Evolutionary conservation across 2,113 vertebrate species (phyloP).

Genomic region (Illadopsis cleaveri): DNA sequence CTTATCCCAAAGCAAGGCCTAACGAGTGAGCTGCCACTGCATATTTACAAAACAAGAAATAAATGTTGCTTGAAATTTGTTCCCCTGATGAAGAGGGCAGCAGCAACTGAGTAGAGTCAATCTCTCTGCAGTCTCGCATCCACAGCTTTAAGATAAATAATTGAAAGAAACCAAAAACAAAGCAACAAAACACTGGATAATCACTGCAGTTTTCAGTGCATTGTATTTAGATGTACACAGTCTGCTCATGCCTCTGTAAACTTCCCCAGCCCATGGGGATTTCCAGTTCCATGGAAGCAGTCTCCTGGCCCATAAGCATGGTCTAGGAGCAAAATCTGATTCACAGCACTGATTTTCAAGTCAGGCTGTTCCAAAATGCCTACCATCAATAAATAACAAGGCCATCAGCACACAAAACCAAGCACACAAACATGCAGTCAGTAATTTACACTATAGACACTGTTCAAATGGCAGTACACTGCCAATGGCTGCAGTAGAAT

Average conservation of each 20-base stretch:
- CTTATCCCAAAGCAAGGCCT: background rate
- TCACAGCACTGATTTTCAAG: background rate
- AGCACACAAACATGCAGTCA: background rate
- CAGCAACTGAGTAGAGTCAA: background rate
- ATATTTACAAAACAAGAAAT: background rate
- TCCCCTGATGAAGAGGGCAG: background rate
- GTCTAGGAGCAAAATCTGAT: background rate
- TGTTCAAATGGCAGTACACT: background rate
- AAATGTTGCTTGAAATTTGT: background rate
- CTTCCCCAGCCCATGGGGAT: background rate
- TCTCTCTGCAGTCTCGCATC: background rate
- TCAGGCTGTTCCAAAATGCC: background rate
- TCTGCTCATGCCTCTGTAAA: background rate
- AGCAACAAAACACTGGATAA: background rate
- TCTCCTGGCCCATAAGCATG: background rate
- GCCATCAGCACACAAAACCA: background rate
- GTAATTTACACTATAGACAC: background rate
- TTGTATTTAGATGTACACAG: background rate
- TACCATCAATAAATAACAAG: background rate
- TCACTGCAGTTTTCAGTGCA: background rate
- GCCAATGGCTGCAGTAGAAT: background rate
- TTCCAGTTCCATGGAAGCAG: background rate
- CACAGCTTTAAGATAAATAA: background rate
- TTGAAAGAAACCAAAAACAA: accelerated
- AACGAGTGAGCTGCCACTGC: background rate